Evolutionary conservation across 2,797 vertebrate species (phyloP), one percentile per base, ranked within the genome.

Genomic region (Malurus splendens): DNA sequence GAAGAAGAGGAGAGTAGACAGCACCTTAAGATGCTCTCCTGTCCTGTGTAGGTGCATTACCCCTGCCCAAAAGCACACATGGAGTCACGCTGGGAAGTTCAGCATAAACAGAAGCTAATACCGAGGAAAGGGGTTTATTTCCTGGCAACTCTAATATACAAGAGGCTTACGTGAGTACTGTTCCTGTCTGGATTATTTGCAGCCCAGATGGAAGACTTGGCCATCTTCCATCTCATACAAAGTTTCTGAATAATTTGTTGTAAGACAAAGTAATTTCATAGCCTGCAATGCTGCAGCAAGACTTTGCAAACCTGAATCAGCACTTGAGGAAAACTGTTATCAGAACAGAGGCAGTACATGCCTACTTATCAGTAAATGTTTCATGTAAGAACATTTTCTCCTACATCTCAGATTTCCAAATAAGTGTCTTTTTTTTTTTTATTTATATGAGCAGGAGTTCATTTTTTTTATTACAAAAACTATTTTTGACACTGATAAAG

Each of bases 191-290:
- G 30, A 68, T 89, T 90, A 83, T 87, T 74, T 87, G 85, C 74
- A 84, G 83, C 72, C 39, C 57, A 18, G 38, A 65, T 36, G 36
- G 57, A 3, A 79, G 32, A 52, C 61, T 72, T 94, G 92, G 88
- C 83, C 77, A 54, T 74, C 42, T 80, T 94, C 88, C 91, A 91
- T 38, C 81, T 85, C 65, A 93, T 71, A 82, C 28, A 71, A 86
- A 90, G 65, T 91, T 89, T 74, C 86, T 71, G 83, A 90, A 82
- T 79, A 94, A 93, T 65, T 87, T 85, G 54, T 82, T 86, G 18
- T 54, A 90, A 71, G 33, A 91, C 86, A 88, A 93, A 91, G 72
- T 68, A 70, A 92, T 90, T 91, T 85, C 88, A 72, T 51, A 68
- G 84, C 88, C 92, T 90, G 57, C 57, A 77, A 68, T 38, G 17